These are phyloP conservation scores for Synanthedon andrenaeformis DNA, from an alignment of 2,888 invertebrate species.

Conservation along the genomic window DNA sequence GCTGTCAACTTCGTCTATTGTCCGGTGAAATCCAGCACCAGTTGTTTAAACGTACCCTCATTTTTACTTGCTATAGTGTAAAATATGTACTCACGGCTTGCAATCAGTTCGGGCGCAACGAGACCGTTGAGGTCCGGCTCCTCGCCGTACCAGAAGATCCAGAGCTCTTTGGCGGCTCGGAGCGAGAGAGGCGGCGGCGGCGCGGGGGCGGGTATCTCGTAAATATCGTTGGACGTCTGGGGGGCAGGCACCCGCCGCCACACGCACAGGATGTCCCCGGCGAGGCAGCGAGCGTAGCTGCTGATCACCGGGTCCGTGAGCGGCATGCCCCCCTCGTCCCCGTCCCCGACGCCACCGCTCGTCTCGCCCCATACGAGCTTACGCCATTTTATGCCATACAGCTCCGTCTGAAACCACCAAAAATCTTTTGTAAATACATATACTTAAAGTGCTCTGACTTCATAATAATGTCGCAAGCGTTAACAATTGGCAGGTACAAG, in stretches of 20 bases:
- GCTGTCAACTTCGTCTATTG: slow-evolving; percentile 49
- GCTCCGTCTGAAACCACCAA: slow-evolving; percentile 87
- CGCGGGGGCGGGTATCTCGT: slow-evolving; percentile 66
- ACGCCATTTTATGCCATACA: slow-evolving; percentile 99
- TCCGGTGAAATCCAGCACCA: slow-evolving; percentile 3
- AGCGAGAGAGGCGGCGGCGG: slow-evolving; percentile 83
- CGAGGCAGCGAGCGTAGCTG: slow-evolving; percentile 91
- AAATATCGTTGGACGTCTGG: slow-evolving; percentile 49
- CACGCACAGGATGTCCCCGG: slow-evolving; percentile 96
- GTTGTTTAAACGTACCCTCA: too few relatives aligned
- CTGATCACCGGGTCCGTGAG: slow-evolving; percentile 91
- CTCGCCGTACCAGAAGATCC: slow-evolving; percentile 99
- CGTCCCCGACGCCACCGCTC: slow-evolving; percentile 45
- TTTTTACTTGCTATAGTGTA: too few relatives aligned
- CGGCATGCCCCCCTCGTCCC: slow-evolving; percentile 72
- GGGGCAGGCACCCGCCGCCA: slow-evolving; percentile 89
- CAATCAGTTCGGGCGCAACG: slow-evolving; percentile 86
- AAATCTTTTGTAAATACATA: neutral
- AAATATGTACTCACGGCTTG: slow-evolving; percentile 78
- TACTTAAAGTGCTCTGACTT: neutral
- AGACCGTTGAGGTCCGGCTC: slow-evolving; percentile 90
- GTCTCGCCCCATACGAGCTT: slow-evolving; percentile 88
- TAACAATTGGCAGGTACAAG: too few relatives aligned
- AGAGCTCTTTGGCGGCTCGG: slow-evolving; percentile 94
- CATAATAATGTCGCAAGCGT: too few relatives aligned